Conservation (phyloP, 2,888 invertebrate genomes). For the Mystacides longicornis region DNA sequence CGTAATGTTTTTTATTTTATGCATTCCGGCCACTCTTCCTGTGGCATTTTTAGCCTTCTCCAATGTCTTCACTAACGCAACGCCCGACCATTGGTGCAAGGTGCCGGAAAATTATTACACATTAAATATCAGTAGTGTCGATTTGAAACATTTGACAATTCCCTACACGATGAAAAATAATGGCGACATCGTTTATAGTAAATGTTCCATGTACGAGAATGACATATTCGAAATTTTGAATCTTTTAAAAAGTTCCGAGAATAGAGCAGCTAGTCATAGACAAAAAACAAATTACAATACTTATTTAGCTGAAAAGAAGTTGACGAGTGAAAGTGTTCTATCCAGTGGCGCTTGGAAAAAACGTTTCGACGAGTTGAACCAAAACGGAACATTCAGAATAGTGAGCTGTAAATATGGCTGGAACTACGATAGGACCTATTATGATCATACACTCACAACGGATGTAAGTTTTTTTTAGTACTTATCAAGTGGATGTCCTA, state of each 20-base stretch:
- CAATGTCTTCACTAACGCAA: constrained; percentile 64
- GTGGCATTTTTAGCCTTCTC: constrained; percentile 60
- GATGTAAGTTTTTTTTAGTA: constrained; percentile 42
- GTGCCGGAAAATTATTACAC: constrained; percentile 47
- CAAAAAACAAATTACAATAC: neutral
- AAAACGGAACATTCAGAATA: constrained; percentile 37
- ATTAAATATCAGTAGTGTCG: constrained; percentile 41
- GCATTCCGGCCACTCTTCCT: constrained; percentile 57
- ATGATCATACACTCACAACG: constrained; percentile 57
- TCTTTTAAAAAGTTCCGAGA: neutral
- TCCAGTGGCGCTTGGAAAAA: constrained; percentile 17
- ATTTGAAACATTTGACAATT: constrained; percentile 47
- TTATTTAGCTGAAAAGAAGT: neutral
- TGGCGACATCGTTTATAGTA: constrained; percentile 40
- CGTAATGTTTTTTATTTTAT: constrained; percentile 54
- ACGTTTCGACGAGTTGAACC: constrained; percentile 25
- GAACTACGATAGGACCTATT: constrained; percentile 55
- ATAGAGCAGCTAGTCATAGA: neutral
- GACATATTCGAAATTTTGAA: constrained; percentile 1
- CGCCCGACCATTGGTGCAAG: constrained; percentile 61
- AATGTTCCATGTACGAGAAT: constrained; percentile 44
- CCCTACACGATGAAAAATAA: constrained; percentile 38
- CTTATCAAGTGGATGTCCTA: too few species aligned
- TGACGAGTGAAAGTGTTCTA: neutral
- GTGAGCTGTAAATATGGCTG: constrained; percentile 50